Evolutionary conservation across 2,797 vertebrate species (phyloP).

Genomic region (Cephalopachus bancanus): DNA sequence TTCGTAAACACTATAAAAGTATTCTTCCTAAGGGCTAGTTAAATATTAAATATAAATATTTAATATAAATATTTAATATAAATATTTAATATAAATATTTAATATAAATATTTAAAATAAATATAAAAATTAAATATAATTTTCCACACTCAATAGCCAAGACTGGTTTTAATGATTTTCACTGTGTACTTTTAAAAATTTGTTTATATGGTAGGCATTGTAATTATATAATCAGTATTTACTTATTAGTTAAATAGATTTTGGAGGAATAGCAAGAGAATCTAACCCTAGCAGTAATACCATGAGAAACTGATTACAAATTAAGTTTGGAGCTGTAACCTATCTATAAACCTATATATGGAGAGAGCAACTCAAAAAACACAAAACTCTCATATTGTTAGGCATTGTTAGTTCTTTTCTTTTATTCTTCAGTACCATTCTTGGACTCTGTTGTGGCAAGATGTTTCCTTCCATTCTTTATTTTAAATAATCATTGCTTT

Average conservation of each 20-base stretch:
- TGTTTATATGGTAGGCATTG: background rate
- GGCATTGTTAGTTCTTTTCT: background rate
- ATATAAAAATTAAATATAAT: constrained; percentile 33
- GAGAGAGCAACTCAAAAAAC: background rate
- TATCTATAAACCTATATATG: background rate
- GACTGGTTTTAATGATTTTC: constrained; percentile 22
- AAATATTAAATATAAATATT: no score
- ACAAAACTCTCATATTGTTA: background rate
- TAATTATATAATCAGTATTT: constrained; percentile 17
- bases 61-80: no score
- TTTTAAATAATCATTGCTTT: constrained; percentile 39
- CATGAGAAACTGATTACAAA: background rate
- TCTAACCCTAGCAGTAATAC: background rate
- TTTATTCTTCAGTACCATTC: background rate
- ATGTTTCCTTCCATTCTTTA: background rate
- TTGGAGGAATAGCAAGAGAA: background rate
- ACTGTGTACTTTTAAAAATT: background rate
- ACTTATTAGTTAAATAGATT: background rate
- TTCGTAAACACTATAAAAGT: background rate
- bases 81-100: no score
- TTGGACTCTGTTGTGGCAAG: background rate
- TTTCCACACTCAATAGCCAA: background rate
- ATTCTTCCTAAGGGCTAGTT: background rate
- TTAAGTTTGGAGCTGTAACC: background rate
- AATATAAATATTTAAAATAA: no score